Conservation (phyloP, 2,797 vertebrate species). For the Rhincodon typus region DNA sequence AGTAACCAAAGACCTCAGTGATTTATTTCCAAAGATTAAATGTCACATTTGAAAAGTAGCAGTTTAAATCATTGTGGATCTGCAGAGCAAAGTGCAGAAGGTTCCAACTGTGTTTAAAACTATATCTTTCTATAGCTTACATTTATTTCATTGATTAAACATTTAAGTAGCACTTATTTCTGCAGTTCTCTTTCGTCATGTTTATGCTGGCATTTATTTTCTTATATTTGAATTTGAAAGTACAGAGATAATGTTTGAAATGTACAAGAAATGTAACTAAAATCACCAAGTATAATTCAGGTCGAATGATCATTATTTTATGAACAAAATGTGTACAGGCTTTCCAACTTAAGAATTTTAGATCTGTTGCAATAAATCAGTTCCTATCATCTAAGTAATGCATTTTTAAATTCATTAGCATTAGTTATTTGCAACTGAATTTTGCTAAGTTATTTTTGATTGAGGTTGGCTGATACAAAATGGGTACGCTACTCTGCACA, state of each 20-base stretch:
- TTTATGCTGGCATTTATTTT: background rate
- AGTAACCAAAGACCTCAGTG: constrained; percentile 31
- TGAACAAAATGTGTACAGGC: background rate
- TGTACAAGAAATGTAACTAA: background rate
- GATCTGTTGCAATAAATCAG: background rate
- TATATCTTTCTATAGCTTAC: background rate
- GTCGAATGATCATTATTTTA: background rate
- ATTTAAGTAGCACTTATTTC: background rate
- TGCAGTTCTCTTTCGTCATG: background rate
- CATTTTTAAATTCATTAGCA: background rate
- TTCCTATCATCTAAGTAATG: background rate
- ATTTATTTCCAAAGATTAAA: constrained; percentile 40
- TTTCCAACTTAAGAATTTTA: background rate
- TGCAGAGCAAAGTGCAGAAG: constrained; percentile 31
- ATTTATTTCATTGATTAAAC: constrained; percentile 21
- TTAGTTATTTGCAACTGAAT: no score
- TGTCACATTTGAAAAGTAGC: constrained; percentile 39
- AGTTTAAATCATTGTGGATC: constrained; percentile 40
- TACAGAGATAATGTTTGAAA: background rate
- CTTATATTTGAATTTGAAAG: background rate
- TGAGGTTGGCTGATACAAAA: background rate
- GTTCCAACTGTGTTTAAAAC: constrained; percentile 41
- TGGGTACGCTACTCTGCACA: background rate
- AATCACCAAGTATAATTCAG: background rate
- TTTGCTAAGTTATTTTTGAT: background rate